Evolutionary conservation across 2,888 invertebrate species (phyloP).

Genomic region (Sicus ferrugineus): DNA sequence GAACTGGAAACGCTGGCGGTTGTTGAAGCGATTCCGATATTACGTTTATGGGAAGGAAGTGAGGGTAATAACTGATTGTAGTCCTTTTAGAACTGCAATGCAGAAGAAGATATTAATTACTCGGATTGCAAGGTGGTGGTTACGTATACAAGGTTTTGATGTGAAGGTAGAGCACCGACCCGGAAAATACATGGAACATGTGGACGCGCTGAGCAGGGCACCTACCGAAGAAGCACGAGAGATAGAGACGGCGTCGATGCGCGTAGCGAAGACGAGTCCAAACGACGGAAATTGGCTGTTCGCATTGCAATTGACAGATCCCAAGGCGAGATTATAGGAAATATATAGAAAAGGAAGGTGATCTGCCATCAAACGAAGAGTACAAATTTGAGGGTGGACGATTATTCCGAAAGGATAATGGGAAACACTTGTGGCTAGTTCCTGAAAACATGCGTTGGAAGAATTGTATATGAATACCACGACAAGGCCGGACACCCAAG

Average conservation of each 20-base stretch:
- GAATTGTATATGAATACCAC: background rate
- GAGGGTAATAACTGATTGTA: slow-evolving; percentile 35
- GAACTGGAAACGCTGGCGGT: slow-evolving; percentile 38
- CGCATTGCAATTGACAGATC: slow-evolving; percentile 24
- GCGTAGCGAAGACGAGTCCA: no score
- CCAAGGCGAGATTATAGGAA: slow-evolving; percentile 23
- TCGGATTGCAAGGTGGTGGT: slow-evolving; percentile 42
- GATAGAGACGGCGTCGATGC: slow-evolving; percentile 9
- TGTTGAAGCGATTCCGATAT: slow-evolving; percentile 38
- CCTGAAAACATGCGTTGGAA: background rate
- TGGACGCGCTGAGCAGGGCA: slow-evolving; percentile 33
- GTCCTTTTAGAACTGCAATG: slow-evolving; percentile 32
- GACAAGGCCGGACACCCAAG: background rate
- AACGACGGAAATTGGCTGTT: slow-evolving; percentile 19
- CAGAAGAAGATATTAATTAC: slow-evolving; percentile 33
- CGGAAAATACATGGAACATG: slow-evolving; percentile 41
- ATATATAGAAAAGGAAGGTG: slow-evolving; percentile 7
- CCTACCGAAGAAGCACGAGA: slow-evolving; percentile 17
- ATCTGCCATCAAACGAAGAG: slow-evolving; percentile 8
- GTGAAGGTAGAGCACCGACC: slow-evolving; percentile 32
- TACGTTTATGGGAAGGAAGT: no score
- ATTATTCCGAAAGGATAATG: slow-evolving; percentile 28
- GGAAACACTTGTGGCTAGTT: slow-evolving; percentile 33
- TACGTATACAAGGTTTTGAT: slow-evolving; percentile 41
- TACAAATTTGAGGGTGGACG: slow-evolving; percentile 29